Percentiles rank a stretch among this genome's conserved stretches.
These are phyloP conservation scores for Brienomyrus brachyistius DNA, from an alignment of 2,113 vertebrate species.

Conservation along the genomic window DNA sequence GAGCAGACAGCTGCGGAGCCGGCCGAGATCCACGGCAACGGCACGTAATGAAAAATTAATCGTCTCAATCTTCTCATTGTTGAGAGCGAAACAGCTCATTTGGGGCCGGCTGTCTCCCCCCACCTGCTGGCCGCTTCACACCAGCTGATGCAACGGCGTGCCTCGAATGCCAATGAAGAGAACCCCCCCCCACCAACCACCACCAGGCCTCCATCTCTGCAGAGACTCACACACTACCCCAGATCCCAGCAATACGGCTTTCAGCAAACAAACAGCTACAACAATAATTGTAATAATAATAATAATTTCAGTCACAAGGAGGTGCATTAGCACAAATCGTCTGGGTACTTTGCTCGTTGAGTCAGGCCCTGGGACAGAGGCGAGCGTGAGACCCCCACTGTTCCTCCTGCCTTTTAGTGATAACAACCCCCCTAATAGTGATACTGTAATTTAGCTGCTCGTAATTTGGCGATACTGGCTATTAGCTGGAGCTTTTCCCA, in stretches of 20 bases:
- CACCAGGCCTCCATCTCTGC: conserved; percentile 32
- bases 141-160: conserved; percentile 60
- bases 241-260: conserved; percentile 16
- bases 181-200: background rate
- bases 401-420: background rate
- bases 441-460: background rate
- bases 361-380: background rate
- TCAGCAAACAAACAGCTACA: conserved; percentile 13
- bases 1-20: conserved; percentile 50
- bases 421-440: background rate
- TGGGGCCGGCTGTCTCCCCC: conserved; percentile 65
- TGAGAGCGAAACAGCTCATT: conserved; percentile 71
- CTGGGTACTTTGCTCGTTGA: background rate
- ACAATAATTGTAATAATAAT: conserved; percentile 24
- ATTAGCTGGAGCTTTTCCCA: background rate
- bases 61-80: conserved; percentile 71
- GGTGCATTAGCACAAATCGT: conserved; percentile 31
- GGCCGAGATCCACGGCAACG: conserved; percentile 65
- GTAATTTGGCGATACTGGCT: background rate
- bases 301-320: background rate
- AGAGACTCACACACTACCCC: conserved; percentile 43
- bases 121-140: conserved; percentile 66
- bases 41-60: conserved; percentile 77
- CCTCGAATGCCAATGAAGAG: conserved; percentile 64
- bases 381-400: background rate